A percentile compares a stretch with the other conserved stretches of the same genome.
These are phyloP conservation scores for Drusus annulatus DNA, from an alignment of 1,140 invertebrate genomes.

Conservation along the genomic window DNA sequence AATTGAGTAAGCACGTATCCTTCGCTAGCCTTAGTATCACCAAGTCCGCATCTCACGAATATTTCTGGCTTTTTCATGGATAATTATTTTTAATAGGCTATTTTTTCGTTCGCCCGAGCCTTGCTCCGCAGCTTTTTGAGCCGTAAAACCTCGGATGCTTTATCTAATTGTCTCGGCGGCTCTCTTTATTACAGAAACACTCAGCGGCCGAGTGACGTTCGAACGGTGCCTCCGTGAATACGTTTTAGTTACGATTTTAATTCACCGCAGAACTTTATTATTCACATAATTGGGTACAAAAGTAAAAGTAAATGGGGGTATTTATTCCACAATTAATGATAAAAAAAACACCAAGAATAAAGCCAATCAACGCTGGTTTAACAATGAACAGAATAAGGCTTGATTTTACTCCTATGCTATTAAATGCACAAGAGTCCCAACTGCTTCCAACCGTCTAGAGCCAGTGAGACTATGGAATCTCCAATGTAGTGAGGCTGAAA, in stretches of 20 bases:
- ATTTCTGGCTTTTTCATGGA: constrained; percentile 44
- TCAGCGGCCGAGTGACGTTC: not conserved
- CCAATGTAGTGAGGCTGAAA: too few relatives aligned
- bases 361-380: too few relatives aligned
- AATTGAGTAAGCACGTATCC: constrained; percentile 35
- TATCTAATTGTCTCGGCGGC: constrained; percentile 41
- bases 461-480: too few relatives aligned
- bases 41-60: constrained; percentile 27
- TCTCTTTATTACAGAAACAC: constrained; percentile 36
- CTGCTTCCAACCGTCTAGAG: too few relatives aligned
- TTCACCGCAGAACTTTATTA: not conserved
- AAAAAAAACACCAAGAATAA: too few relatives aligned
- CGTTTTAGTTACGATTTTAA: constrained; percentile 27
- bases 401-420: too few relatives aligned
- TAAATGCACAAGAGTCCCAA: too few relatives aligned
- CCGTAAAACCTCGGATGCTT: constrained; percentile 34
- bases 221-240: not conserved
- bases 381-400: too few relatives aligned
- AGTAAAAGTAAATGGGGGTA: too few relatives aligned
- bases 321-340: too few relatives aligned
- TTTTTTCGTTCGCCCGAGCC: constrained; percentile 7
- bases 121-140: constrained; percentile 27
- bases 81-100: constrained; percentile 45
- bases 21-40: not conserved
- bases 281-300: too few relatives aligned